Evolutionary conservation across 2,113 vertebrate genomes (phyloP), one percentile per base, ranked within the genome.

Genomic region (Scytalopus superciliaris): DNA sequence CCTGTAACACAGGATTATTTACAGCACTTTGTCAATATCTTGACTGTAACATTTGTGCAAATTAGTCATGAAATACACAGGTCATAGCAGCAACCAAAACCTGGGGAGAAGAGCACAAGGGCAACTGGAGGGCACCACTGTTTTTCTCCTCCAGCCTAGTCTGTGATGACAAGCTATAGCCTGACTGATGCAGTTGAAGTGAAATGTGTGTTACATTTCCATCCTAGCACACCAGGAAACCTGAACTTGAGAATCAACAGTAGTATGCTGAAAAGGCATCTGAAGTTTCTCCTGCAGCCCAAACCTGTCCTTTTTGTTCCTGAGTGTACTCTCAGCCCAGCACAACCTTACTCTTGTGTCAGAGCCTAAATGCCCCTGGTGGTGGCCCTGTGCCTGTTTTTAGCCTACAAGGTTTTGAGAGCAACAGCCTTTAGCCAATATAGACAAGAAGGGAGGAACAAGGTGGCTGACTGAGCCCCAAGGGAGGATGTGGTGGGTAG

Each of bases 301-400:
- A 75, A 90, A 22, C 53, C 14, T 47, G 39, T 47, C 8, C 14
- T 60, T 83, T 76, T 56, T 22, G 35, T 49, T 73, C 44, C 19
- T 6, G 6, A 66, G 31, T 2, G 13, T n/a, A 37, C 6, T 21
- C 31, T 60, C 39, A 49, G 53, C 59, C 49, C 63, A 69, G 28
- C 40, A 60, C 10, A 28, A 72, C 23, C 33, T 10, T 14, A 23
- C 8, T 55, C 21, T 40, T 63, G 25, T 33, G 30, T 42, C 37
- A 74, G 42, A 84, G 22, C 13, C 25, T 23, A 22, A 10, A 81
- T 7, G 28, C 30, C 47, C 9, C 3, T 0, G 0, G 14, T 44
- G 50, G 15, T 42, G 33, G 47, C 69, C 62, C 52, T 63, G 28
- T 70, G 60, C 33, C n/a, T 14, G 13, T 49, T 63, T 45, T 37